Evolutionary conservation across 1,140 invertebrate species (phyloP), one percentile per base, ranked within the genome.

Genomic region (Antheraea pernyi): DNA sequence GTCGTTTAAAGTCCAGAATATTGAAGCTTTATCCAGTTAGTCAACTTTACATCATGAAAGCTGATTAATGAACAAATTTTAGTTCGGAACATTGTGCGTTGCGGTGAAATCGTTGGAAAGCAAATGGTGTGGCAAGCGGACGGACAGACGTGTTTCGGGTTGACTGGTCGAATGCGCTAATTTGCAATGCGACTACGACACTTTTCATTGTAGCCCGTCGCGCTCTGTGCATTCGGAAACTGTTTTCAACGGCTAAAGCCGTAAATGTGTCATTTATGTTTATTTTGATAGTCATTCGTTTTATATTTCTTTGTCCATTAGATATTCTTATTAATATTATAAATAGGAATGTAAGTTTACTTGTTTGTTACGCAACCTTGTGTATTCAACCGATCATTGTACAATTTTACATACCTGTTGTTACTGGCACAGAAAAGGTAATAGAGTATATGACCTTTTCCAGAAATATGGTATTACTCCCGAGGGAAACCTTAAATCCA

Each of bases 151-250:
- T 74, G 68, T 77, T 80, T 78, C 68, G 68, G 73, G 79, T 71
- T 73, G 75, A 76, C 72, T 77, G 80, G 79, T 77, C 74, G 77
- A 76, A 79, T 77, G 81, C 78, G 72, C 77, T 85, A 81, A 85
- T 80, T 81, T 79, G 75, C 78, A 76, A 76, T 83, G 79, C 77
- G 73, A 79, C 72, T 80, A 77, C 70, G 74, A 71, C 78, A 79
- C 76, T 82, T 80, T 81, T 84, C 74, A 75, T 53, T 67, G 69
- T 71, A 66, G 69, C 68, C 58, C 68, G 62, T 69, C 65, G 73
- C 60, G 69, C 70, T 71, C 69, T 76, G 74, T 76, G 68, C 59
- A 72, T 30, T 67, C 67, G 39, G 64, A 60, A 59, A 59, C 64
- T 72, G 72, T 48, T 77, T 77, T 77, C 70, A 71, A 71, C 76